Percentiles rank a stretch among this genome's conserved stretches.
Conservation (phyloP, 1,140 invertebrate genomes). For the Aporrectodea caliginosa region DNA sequence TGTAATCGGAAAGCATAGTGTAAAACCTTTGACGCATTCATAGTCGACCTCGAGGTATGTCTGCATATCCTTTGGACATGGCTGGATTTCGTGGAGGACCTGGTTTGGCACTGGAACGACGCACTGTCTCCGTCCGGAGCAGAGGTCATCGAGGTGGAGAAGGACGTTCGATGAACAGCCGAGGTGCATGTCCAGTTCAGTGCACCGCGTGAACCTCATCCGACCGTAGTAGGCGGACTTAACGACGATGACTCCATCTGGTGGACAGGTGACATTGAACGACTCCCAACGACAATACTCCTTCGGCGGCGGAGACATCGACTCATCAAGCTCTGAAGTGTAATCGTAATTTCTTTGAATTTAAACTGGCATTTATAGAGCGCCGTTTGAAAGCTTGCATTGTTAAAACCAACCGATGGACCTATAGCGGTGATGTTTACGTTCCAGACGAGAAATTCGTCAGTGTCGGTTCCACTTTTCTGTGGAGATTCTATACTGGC, state of each 20-base stretch:
- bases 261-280: not conserved
- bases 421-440: no score
- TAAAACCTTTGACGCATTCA: slow-evolving; percentile 18
- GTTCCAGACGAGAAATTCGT: no score
- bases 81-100: slow-evolving; percentile 1
- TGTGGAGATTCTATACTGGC: no score
- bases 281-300: not conserved
- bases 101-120: slow-evolving; percentile 22
- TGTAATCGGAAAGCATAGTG: no score
- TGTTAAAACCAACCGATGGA: no score
- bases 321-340: no score
- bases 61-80: slow-evolving; percentile 28
- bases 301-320: no score
- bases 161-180: slow-evolving; percentile 17
- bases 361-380: no score
- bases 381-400: no score
- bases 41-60: slow-evolving; percentile 24
- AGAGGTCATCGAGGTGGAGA: slow-evolving; percentile 1
- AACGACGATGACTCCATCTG: not conserved
- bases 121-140: slow-evolving; percentile 22
- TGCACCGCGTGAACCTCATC: not conserved
- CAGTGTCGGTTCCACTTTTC: no score
- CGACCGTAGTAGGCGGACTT: not conserved
- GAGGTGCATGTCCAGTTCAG: not conserved
- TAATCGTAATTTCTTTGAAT: no score